Percentiles rank a stretch among this genome's conserved stretches.
These are phyloP conservation scores for Thunnus thynnus DNA, from an alignment of 2,113 vertebrate species.

Conservation along the genomic window DNA sequence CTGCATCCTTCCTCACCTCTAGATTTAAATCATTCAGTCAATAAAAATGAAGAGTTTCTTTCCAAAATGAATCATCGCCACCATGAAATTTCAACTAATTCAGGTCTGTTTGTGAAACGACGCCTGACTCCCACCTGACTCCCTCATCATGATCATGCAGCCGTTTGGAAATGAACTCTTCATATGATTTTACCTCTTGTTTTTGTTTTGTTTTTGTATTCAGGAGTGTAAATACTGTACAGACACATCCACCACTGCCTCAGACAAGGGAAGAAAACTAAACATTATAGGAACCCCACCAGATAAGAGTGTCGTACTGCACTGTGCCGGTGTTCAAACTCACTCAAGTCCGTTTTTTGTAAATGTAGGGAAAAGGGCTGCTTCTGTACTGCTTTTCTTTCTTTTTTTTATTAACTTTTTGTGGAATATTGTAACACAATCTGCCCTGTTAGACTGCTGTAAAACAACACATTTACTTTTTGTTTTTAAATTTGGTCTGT, in stretches of 20 bases:
- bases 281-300: neutral
- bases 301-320: neutral
- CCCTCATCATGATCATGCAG: neutral
- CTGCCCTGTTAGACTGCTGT: neutral
- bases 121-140: neutral
- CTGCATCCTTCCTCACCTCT: neutral
- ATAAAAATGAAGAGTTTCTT: neutral
- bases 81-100: neutral
- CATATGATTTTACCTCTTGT: neutral
- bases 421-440: neutral
- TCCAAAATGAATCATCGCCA: neutral
- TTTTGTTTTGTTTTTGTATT: neutral
- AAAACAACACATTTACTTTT: neutral
- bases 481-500: neutral
- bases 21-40: neutral
- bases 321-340: conserved; percentile 2
- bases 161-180: neutral
- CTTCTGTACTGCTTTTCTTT: neutral
- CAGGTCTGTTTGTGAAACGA: neutral
- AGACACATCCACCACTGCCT: conserved; percentile 20
- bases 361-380: neutral
- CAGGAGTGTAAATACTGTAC: conserved; percentile 39
- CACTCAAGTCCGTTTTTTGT: neutral
- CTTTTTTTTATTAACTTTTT: neutral
- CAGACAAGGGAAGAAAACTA: neutral